Conservation (phyloP, 2,888 invertebrate genomes). For the Belgica antarctica region DNA sequence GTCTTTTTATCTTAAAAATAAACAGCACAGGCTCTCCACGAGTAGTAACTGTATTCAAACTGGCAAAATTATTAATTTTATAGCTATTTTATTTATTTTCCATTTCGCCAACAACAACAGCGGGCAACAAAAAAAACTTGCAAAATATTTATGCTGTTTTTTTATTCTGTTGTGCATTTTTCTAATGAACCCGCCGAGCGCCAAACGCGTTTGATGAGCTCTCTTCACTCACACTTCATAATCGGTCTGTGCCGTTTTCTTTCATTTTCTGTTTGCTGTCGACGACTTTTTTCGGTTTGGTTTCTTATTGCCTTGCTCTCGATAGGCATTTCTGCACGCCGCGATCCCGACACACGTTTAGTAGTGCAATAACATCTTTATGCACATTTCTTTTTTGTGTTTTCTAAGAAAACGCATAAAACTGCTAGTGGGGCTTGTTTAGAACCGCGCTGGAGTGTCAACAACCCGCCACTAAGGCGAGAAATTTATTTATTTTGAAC, state of each 20-base stretch:
- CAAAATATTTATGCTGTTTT: slow-evolving; percentile 1
- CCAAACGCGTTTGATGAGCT: slow-evolving; percentile 24
- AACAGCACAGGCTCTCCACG: background rate
- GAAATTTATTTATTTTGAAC: background rate
- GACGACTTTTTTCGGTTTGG: slow-evolving; percentile 18
- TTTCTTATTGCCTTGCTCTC: slow-evolving; percentile 17
- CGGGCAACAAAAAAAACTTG: slow-evolving; percentile 8
- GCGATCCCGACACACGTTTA: background rate
- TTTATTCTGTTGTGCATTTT: slow-evolving; percentile 11
- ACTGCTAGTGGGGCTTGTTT: background rate
- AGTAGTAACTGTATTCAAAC: slow-evolving; percentile 8
- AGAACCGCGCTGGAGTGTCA: background rate
- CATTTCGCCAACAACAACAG: background rate
- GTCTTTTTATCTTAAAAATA: slow-evolving; percentile 13
- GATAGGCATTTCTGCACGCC: background rate
- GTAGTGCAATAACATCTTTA: background rate
- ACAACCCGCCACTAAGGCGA: no score
- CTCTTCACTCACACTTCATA: slow-evolving; percentile 28
- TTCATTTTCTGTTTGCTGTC: slow-evolving; percentile 8
- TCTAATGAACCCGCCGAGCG: slow-evolving; percentile 15
- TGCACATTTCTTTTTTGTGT: no score
- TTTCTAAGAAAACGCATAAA: slow-evolving; percentile 5
- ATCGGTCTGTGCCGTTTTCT: slow-evolving; percentile 22
- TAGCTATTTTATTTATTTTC: slow-evolving; percentile 22
- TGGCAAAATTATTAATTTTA: slow-evolving; percentile 25